Percentiles rank a stretch among this genome's conserved stretches.
Evolutionary conservation across 1,140 invertebrate genomes (phyloP).

Genomic region (Brachionus angularis): DNA sequence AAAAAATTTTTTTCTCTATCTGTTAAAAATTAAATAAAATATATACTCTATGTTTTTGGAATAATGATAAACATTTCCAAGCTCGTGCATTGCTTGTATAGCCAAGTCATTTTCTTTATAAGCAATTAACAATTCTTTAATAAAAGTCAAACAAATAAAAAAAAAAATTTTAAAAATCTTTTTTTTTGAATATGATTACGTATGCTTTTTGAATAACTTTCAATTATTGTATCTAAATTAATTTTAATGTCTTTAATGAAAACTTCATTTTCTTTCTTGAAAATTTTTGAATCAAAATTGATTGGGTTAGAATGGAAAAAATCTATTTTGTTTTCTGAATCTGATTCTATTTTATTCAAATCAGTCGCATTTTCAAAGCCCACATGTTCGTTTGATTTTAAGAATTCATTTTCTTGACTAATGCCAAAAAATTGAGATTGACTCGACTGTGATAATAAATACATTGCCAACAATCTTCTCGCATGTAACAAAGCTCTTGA

Average conservation of each 20-base stretch:
- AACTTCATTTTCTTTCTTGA: conserved; percentile 13
- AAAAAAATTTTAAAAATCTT: neutral
- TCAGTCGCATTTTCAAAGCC: too few relatives aligned
- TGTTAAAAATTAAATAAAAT: neutral
- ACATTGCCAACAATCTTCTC: conserved; percentile 53
- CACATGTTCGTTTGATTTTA: too few relatives aligned
- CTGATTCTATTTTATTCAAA: too few relatives aligned
- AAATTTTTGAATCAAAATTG: conserved; percentile 3
- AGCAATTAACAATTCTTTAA: conserved; percentile 52
- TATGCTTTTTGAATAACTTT: conserved; percentile 54
- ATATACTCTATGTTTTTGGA: conserved; percentile 50
- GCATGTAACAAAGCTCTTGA: conserved; percentile 53
- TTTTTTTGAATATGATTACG: conserved; percentile 47
- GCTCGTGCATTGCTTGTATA: conserved; percentile 56
- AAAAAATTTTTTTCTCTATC: neutral
- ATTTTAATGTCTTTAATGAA: conserved; percentile 24
- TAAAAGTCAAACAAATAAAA: neutral
- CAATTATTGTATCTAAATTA: conserved; percentile 9
- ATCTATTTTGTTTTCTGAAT: too few relatives aligned
- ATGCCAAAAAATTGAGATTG: conserved; percentile 45
- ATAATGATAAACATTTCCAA: conserved; percentile 56
- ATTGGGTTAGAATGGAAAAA: conserved; percentile 40
- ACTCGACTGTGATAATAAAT: conserved; percentile 53
- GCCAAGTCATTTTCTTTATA: conserved; percentile 52
- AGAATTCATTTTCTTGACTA: too few relatives aligned